Evolutionary conservation across 92 coral and sea anemone species (phyloP).

Genomic region (Zoanthus sansibaricus): DNA sequence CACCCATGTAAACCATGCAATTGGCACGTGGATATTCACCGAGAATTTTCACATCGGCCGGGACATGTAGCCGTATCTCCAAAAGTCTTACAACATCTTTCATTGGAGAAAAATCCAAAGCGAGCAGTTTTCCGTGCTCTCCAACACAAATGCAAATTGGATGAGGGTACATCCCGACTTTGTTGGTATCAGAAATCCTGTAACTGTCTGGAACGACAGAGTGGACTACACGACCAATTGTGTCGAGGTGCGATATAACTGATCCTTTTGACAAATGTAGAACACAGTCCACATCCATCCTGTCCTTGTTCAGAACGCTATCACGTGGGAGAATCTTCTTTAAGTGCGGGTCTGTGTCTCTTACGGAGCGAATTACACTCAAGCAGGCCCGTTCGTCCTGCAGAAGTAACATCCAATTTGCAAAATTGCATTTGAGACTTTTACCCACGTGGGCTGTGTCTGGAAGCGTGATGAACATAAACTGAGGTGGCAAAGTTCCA

Average conservation of each 20-base stretch:
- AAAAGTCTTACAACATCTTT: not conserved
- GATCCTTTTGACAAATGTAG: conserved; percentile 43
- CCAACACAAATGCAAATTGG: conserved; percentile 49
- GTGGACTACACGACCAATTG: conserved; percentile 48
- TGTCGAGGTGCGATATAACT: conserved; percentile 39
- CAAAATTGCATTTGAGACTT: too few species aligned
- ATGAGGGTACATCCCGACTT: conserved; percentile 55
- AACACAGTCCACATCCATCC: conserved; percentile 45
- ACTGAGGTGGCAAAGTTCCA: too few species aligned
- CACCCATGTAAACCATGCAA: conserved; percentile 37
- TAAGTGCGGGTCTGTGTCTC: too few species aligned
- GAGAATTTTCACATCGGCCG: conserved; percentile 33
- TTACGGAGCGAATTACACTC: too few species aligned
- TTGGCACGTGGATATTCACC: conserved; percentile 34
- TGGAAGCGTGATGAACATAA: too few species aligned
- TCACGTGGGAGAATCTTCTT: too few species aligned
- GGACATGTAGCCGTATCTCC: not conserved
- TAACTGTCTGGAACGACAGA: conserved; percentile 53
- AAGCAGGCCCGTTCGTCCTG: too few species aligned
- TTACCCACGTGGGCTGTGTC: too few species aligned
- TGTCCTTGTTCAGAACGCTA: too few species aligned
- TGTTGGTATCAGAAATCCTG: conserved; percentile 46
- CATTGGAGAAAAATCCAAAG: conserved; percentile 57
- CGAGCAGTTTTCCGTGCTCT: conserved; percentile 60
- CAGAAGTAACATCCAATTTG: too few species aligned